phyloP scores from a whole-genome alignment of 2,797 vertebrate species.

The Gymnoscopelus microlampas region DNA sequence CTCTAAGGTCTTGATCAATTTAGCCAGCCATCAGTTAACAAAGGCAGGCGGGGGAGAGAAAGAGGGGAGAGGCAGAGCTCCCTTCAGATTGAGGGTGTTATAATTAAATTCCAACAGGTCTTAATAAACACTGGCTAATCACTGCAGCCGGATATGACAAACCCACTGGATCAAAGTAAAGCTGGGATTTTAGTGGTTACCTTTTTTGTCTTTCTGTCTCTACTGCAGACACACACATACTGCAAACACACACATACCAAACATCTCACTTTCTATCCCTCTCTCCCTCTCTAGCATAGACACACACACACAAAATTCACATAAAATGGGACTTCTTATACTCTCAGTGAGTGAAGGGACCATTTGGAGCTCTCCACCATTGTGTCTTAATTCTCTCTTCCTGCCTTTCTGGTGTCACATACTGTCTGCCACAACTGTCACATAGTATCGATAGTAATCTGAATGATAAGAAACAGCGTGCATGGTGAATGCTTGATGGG shows the following conservation, averaged over 20 bases:
- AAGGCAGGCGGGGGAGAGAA: background rate
- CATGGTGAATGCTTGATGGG: too few relatives aligned
- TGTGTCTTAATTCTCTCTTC: too few relatives aligned
- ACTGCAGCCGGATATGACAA: background rate
- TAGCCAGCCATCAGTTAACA: background rate
- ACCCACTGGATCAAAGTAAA: background rate
- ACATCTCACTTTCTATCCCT: too few relatives aligned
- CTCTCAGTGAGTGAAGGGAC: constrained; percentile 7
- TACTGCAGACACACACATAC: background rate
- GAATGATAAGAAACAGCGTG: too few relatives aligned
- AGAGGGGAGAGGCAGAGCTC: background rate
- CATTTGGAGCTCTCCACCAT: background rate
- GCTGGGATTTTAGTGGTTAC: background rate
- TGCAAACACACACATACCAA: background rate
- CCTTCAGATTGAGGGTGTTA: background rate
- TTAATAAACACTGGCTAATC: constrained; percentile 14
- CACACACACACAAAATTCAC: background rate
- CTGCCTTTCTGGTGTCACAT: too few relatives aligned
- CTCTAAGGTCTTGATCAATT: background rate
- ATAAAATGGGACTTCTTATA: background rate
- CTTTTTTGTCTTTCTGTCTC: background rate
- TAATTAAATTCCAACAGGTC: background rate
- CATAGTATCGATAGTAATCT: too few relatives aligned
- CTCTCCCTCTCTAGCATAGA: too few relatives aligned
- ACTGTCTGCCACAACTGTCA: too few relatives aligned